Percentiles rank a stretch among this genome's conserved stretches.
Evolutionary conservation across 2,797 vertebrate species (phyloP).

Genomic region (Acropternis orthonyx): DNA sequence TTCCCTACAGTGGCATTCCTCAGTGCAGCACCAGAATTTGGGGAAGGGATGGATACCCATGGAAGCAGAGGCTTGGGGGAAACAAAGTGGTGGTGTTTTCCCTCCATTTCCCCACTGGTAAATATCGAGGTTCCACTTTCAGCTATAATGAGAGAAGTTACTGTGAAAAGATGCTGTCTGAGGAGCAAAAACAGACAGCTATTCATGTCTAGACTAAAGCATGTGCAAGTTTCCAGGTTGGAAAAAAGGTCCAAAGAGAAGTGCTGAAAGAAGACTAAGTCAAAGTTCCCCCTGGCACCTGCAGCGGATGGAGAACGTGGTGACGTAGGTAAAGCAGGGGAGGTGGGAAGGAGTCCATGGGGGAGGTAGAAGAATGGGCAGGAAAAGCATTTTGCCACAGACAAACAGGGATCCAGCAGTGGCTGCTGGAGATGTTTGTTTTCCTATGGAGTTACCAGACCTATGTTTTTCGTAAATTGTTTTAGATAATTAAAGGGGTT

Average conservation of each 20-base stretch:
- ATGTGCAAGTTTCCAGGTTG: constrained; percentile 55
- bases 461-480: background rate
- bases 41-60: background rate
- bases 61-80: background rate
- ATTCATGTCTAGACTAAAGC: constrained; percentile 69
- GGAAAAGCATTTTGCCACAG: background rate
- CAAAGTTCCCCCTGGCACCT: constrained; percentile 9
- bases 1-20: background rate
- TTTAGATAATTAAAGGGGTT: background rate
- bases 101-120: background rate
- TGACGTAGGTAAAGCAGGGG: background rate
- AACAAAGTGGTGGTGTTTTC: background rate
- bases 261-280: constrained; percentile 27
- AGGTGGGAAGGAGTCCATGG: background rate
- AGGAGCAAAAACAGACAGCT: constrained; percentile 42
- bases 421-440: background rate
- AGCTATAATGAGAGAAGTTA: constrained; percentile 22
- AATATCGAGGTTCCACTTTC: background rate
- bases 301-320: background rate
- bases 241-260: constrained; percentile 45
- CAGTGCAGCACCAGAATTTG: background rate
- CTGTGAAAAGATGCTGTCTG: constrained; percentile 57
- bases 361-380: background rate
- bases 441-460: background rate
- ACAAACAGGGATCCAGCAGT: background rate